Conservation (phyloP, 2,113 vertebrate species). For the Nibea albiflora region DNA sequence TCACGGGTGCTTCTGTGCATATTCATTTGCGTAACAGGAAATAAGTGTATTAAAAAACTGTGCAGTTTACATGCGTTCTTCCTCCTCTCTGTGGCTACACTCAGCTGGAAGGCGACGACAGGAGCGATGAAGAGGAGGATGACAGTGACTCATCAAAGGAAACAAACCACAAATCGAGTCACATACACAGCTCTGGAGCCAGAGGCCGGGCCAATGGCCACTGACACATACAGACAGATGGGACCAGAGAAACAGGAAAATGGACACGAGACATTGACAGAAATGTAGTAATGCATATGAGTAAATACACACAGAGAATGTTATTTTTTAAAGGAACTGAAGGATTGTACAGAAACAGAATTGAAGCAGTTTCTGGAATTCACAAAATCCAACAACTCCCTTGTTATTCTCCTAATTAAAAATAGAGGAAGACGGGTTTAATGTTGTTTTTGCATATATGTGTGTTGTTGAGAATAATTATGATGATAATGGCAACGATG, state of each 20-base stretch:
- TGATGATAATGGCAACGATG: not conserved
- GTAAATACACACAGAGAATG: not conserved
- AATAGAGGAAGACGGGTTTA: not conserved
- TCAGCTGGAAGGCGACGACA: slow-evolving; percentile 75
- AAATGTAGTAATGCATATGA: slow-evolving; percentile 18
- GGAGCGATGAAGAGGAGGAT: slow-evolving; percentile 78
- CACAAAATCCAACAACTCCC: not conserved
- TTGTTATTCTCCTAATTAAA: slow-evolving; percentile 13
- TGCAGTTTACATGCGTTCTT: not conserved
- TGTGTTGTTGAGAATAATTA: not conserved
- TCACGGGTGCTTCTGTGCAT: slow-evolving; percentile 27
- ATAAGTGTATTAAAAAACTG: not conserved
- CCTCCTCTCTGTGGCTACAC: slow-evolving; percentile 9
- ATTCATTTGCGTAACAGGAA: not conserved
- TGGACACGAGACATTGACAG: slow-evolving; percentile 29
- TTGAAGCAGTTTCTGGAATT: slow-evolving; percentile 25
- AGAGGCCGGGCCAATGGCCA: slow-evolving; percentile 71
- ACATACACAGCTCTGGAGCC: slow-evolving; percentile 61
- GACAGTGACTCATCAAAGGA: slow-evolving; percentile 64
- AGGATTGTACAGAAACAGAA: slow-evolving; percentile 29
- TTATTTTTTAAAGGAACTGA: slow-evolving; percentile 30
- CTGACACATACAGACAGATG: slow-evolving; percentile 39
- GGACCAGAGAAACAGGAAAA: not conserved
- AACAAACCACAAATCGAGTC: slow-evolving; percentile 47
- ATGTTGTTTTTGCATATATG: slow-evolving; percentile 5